Evolutionary conservation across 2,888 invertebrate genomes (phyloP), one percentile per base, ranked within the genome.

Genomic region (Venusia cambrica): DNA sequence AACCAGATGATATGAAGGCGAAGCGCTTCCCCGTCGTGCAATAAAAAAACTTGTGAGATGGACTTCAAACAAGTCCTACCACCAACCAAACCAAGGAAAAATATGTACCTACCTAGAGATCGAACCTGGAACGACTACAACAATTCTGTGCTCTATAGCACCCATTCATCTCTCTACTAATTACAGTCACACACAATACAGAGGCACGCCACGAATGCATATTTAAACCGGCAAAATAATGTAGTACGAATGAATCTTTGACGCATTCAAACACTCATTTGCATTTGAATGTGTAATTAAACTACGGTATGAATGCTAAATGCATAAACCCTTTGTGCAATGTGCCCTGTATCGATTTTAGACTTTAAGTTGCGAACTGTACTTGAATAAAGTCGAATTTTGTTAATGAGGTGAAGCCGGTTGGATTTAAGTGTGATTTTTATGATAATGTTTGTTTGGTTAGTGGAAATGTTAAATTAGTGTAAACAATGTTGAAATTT

Each of bases 271-370:
- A 67, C 62, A 65, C 66, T 71, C 57, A 87, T 87, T 85, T 83
- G 71, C 84, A 85, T 87, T 79, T 84, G 83, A 85, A 85, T 85
- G 73, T 79, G 75, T 85, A 84, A 85, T 85, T 85, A 85, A 81
- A 79, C 70, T 73, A 69, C 73, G 72, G 54, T 65, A 71, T 73
- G 75, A 78, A 77, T 77, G 67, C 65, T 63, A 70, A 73, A 75
- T 66, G 70, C 59, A 19, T 62, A 60, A 59, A 60, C 59, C 65
- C 66, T 61, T 63, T 57, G 45, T 47, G 49, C 48, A 47, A 48
- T 48, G 48, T 42, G 28, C 58, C 16, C 20, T n/a, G 31, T 30
- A 39, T 45, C 32, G 34, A 40, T 57, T 62, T 61, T 62, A 48
- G 53, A 60, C 60, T 53, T 55, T 57, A 54, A 51, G 38, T 43